phyloP scores from a whole-genome alignment of 2,797 vertebrate genomes.

The Tadarida brasiliensis region DNA sequence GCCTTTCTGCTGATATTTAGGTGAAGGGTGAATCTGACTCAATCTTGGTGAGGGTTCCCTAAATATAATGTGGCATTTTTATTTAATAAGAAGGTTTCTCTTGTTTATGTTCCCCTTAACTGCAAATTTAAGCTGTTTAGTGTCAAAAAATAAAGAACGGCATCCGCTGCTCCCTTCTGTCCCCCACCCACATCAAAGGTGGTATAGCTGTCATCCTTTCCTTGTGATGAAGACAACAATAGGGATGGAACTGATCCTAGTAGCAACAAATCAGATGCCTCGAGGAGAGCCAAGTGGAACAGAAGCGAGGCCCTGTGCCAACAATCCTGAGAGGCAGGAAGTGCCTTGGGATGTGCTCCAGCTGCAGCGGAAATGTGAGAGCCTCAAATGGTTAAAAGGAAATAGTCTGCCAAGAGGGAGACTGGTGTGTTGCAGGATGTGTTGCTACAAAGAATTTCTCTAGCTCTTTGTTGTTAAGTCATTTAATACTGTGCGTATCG shows the following conservation, averaged over 20 bases:
- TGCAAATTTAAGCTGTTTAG: slow-evolving; percentile 76
- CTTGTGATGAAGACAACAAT: slow-evolving; percentile 41
- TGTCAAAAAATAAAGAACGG: slow-evolving; percentile 74
- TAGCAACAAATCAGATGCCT: slow-evolving; percentile 33
- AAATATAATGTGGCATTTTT: slow-evolving; percentile 67
- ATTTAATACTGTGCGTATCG: slow-evolving; percentile 33
- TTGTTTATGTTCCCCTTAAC: slow-evolving; percentile 47
- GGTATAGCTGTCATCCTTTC: slow-evolving; percentile 54
- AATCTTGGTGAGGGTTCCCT: slow-evolving; percentile 57
- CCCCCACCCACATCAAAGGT: slow-evolving; percentile 43
- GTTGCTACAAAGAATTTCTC: slow-evolving; percentile 45
- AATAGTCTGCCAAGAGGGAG: slow-evolving; percentile 9
- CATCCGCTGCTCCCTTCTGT: not conserved
- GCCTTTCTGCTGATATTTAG: not conserved
- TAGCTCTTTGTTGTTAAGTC: slow-evolving; percentile 56
- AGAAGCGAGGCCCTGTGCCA: not conserved
- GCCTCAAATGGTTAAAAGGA: slow-evolving; percentile 69
- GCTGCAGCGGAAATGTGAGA: slow-evolving; percentile 46
- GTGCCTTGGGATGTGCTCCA: slow-evolving; percentile 40
- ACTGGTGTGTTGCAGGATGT: not conserved
- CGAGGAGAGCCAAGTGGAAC: slow-evolving; percentile 22
- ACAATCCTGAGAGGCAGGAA: slow-evolving; percentile 64
- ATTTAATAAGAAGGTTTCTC: slow-evolving; percentile 67
- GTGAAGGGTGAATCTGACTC: not conserved
- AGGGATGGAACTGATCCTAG: slow-evolving; percentile 62